A percentile compares a stretch with the other conserved stretches of the same genome.
Evolutionary conservation across 2,888 invertebrate species (phyloP).

Genomic region (Mimas tiliae): DNA sequence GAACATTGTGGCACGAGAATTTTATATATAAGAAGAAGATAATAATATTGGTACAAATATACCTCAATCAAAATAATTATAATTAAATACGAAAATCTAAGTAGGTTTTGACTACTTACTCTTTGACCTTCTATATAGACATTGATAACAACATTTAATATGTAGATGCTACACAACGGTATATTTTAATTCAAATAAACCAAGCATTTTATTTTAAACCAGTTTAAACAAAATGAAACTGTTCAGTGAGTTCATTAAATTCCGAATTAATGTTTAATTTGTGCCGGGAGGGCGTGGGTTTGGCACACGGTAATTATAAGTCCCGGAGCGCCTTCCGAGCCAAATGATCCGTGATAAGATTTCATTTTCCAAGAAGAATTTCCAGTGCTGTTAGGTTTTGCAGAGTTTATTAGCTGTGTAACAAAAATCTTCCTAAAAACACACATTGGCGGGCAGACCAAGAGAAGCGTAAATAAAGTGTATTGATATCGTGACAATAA

Average conservation of each 20-base stretch:
- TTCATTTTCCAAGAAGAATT: constrained; percentile 30
- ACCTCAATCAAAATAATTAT: too few species aligned
- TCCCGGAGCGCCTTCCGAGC: constrained; percentile 30
- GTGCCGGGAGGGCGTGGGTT: constrained; percentile 31
- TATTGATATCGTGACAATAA: too few species aligned
- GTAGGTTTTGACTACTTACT: too few species aligned
- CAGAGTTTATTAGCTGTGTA: constrained; percentile 39
- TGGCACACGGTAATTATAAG: constrained; percentile 34
- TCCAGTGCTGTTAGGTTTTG: neutral
- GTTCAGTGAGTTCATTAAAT: constrained; percentile 42
- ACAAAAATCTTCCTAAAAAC: neutral
- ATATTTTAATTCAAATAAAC: constrained; percentile 6
- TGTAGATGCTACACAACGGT: neutral
- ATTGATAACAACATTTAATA: too few species aligned
- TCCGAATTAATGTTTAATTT: constrained; percentile 46
- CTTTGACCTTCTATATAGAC: too few species aligned
- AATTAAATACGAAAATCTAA: too few species aligned
- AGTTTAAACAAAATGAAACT: constrained; percentile 37
- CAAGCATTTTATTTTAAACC: constrained; percentile 30
- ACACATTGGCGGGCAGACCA: neutral
- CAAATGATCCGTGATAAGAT: constrained; percentile 32
- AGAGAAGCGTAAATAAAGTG: neutral
- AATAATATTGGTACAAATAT: too few species aligned
- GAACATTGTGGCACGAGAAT: too few species aligned
- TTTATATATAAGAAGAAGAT: too few species aligned